Evolutionary conservation across 2,888 invertebrate genomes (phyloP), one percentile per base, ranked within the genome.

Genomic region (Tipula lateralis): DNA sequence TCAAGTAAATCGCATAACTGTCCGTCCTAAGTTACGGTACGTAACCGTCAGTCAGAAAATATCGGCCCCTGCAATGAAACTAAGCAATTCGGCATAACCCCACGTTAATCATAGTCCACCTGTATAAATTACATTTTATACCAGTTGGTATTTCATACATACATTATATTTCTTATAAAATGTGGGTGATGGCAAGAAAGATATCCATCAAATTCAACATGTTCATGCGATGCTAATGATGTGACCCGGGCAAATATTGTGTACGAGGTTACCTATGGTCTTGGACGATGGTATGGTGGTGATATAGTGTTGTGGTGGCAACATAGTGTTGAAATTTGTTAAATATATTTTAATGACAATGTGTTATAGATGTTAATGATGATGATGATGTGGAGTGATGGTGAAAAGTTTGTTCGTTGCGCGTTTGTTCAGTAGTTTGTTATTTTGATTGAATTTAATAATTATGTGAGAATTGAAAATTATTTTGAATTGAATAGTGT

Each of bases 381-480:
- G 66, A 66, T 66, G 66, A 66, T 66, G 66, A 9, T 24, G 66
- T 12, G 66, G 7, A 24, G 9, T 24, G 24, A 24, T 66, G 66
- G 66, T 66, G 66, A 66, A 66, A 66, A 66, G 66, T 66, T 66
- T n/a, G n/a, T n/a, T 9, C 7, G 66, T 66, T 66, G 66, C 24
- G 66, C 24, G 66, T 66, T 66, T 66, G 19, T 24, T 24, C 16
- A 44, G 44, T n/a, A 39, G 13, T 39, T 6, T 39, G 32, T 66
- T 66, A 9, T 66, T n/a, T 19, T 66, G 66, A 66, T 66, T 66
- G 66, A 66, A 66, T 66, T 2, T 66, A 24, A 66, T 66, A 66
- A 66, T 66, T 66, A 66, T 66, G 66, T 66, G 66, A 66, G 66
- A 66, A 66, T 66, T 66, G 66, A 66, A 66, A 66, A 66, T 66